Base-by-base conservation (phyloP, 2,888 invertebrate genomes). In the Heliothis peltigera region DNA sequence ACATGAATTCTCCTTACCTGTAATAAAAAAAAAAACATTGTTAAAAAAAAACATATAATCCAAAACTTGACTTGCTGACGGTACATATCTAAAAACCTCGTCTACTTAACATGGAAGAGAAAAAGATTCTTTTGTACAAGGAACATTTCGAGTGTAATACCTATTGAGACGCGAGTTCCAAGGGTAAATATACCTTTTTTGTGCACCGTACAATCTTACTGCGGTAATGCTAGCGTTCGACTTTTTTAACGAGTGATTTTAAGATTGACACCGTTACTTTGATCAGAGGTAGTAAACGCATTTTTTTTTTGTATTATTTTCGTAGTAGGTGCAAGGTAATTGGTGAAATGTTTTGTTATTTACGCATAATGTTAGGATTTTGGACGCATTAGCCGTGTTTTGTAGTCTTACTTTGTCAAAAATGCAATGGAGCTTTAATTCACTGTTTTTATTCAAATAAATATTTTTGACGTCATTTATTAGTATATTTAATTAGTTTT, bases 121-220 rank as follows among this genome's bases (percentile, higher is more conserved):
- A 92, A 91, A 92, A 92, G 89, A 91, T 87, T 92, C 91, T 89
- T 90, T 94, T 94, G 92, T 94, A n/a, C n/a, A 81, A 85, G 84
- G 79, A 86, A 81, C 87, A 90, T 89, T 91, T 90, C 87, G 84
- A 90, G 90, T 90, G 91, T 91, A 91, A 92, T 91, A 92, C 89
- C 89, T 91, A 93, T 92, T 89, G 90, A 91, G 88, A 85, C 85
- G 89, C 87, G 42, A 76, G 87, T 89, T 84, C 80, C 83, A 80
- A 73, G 76, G 74, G 86, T 90, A 89, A 89, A 90, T 90, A 91
- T 89, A 91, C 87, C 84, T 90, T 93, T 92, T 92, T 92, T 92
- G 92, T 90, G 74, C 84, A 89, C 90, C 81, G 82, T 82, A 65
- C 51, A 58, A 62, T 69, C 35, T 55, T 44, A 61, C 43, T 15